Evolutionary conservation across 2,113 vertebrate species (phyloP).

Genomic region (Madoqua kirkii): DNA sequence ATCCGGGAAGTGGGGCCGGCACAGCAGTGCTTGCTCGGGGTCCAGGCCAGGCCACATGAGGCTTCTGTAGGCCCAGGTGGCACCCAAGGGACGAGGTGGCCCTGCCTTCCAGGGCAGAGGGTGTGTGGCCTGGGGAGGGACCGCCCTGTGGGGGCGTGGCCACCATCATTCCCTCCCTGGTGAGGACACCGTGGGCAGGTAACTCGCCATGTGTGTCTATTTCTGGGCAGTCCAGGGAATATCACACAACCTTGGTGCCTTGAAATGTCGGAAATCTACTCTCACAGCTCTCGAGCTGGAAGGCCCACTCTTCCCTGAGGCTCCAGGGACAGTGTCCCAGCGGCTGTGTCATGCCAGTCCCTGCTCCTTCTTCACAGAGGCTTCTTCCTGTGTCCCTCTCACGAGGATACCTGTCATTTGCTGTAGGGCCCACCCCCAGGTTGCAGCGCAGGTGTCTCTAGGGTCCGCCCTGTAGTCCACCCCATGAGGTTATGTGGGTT

Average conservation of each 20-base stretch:
- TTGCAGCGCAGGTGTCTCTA: not conserved
- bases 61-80: not conserved
- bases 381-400: no score
- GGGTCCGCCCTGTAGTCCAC: not conserved
- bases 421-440: not conserved
- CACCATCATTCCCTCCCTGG: not conserved
- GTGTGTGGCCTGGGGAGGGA: not conserved
- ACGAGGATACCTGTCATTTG: not conserved
- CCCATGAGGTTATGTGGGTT: accelerated
- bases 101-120: not conserved
- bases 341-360: accelerated
- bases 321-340: not conserved
- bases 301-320: not conserved
- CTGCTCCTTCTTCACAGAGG: not conserved
- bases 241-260: not conserved
- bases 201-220: not conserved
- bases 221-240: not conserved
- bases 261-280: accelerated
- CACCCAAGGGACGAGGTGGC: not conserved
- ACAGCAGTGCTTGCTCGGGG: not conserved
- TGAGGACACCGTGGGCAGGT: not conserved
- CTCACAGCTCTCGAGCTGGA: not conserved
- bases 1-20: conserved; percentile 70
- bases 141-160: not conserved
- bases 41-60: conserved; percentile 37